Percentiles rank a stretch among this genome's conserved stretches.
phyloP scores from a whole-genome alignment of 2,888 invertebrate genomes.

The Atethmia centrago region DNA sequence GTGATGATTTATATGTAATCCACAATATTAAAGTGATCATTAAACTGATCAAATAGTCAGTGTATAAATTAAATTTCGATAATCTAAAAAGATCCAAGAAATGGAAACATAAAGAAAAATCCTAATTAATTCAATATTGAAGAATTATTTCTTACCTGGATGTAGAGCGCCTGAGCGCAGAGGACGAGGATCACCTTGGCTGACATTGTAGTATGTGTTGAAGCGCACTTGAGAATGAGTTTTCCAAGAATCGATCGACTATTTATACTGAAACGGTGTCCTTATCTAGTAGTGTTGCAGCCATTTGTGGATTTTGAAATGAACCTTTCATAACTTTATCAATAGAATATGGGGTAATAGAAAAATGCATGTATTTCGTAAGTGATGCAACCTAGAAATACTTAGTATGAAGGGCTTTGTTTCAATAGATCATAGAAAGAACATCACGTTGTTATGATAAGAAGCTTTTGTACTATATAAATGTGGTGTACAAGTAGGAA shows the following conservation, averaged over 20 bases:
- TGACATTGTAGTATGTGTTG: slow-evolving; percentile 2
- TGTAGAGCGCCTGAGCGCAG: slow-evolving; percentile 25
- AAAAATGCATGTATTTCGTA: background rate
- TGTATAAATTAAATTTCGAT: too few relatives aligned
- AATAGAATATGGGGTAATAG: background rate
- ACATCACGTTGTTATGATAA: slow-evolving; percentile 1
- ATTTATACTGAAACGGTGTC: background rate
- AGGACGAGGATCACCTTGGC: slow-evolving; percentile 23
- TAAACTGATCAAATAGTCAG: too few relatives aligned
- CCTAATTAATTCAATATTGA: too few relatives aligned
- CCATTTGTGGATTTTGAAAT: background rate
- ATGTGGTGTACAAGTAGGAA: background rate
- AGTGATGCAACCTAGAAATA: too few relatives aligned
- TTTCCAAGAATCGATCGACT: background rate
- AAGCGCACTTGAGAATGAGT: background rate
- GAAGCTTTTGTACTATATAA: background rate
- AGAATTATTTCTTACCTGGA: slow-evolving; percentile 32
- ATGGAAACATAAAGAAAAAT: too few relatives aligned
- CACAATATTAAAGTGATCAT: too few relatives aligned
- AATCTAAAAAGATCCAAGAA: too few relatives aligned
- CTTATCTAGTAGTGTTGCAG: slow-evolving; percentile 10
- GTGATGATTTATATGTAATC: too few relatives aligned
- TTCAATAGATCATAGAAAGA: background rate
- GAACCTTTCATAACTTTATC: slow-evolving; percentile 1
- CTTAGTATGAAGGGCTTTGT: background rate